Conservation (phyloP, 1,140 invertebrate genomes). For the Penaeus japonicus region DNA sequence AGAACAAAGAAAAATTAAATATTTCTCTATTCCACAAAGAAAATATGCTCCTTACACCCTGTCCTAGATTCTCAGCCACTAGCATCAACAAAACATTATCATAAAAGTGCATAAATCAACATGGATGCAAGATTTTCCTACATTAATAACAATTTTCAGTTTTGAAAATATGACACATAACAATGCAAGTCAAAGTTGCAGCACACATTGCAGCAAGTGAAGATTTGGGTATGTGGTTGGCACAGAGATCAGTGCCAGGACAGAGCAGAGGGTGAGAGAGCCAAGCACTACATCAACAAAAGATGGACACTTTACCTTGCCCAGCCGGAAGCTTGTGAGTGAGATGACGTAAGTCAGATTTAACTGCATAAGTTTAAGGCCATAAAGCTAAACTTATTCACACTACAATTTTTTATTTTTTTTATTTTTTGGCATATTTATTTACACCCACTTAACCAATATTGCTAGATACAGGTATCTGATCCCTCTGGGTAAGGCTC, state of each 20-base stretch:
- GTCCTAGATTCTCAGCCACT: too few species aligned
- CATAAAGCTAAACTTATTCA: slow-evolving; percentile 15
- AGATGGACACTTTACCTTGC: slow-evolving; percentile 56
- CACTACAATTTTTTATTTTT: neutral
- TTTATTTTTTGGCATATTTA: neutral
- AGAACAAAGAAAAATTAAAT: too few species aligned
- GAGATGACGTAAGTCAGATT: neutral
- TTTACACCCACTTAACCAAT: neutral
- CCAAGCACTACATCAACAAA: slow-evolving; percentile 45
- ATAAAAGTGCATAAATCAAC: too few species aligned
- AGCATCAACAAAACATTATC: too few species aligned
- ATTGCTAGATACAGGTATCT: neutral
- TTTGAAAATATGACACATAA: neutral
- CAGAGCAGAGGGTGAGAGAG: slow-evolving; percentile 36
- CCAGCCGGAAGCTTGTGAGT: slow-evolving; percentile 58
- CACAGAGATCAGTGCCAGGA: slow-evolving; percentile 28
- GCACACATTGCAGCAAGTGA: slow-evolving; percentile 7
- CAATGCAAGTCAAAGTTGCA: neutral
- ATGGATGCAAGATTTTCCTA: too few species aligned
- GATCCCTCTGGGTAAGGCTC: slow-evolving; percentile 28
- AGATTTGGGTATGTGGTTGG: slow-evolving; percentile 42
- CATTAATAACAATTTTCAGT: too few species aligned
- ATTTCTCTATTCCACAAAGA: too few species aligned
- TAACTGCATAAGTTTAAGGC: neutral
- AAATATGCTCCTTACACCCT: too few species aligned